These are phyloP conservation scores for Camptogramma bilineatum DNA, from an alignment of 2,888 invertebrate genomes.

Conservation along the genomic window DNA sequence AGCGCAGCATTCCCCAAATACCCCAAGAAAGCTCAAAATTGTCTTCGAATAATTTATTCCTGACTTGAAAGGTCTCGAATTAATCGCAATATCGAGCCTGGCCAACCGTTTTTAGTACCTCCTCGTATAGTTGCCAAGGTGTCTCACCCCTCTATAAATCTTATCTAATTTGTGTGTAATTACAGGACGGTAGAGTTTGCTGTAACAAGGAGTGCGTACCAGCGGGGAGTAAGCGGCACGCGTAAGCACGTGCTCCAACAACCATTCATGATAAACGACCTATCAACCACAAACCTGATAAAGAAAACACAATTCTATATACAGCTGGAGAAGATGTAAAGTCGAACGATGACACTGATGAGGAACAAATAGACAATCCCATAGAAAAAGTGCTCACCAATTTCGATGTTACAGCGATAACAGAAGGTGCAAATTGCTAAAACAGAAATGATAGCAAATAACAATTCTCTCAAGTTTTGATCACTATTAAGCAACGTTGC, in stretches of 20 bases:
- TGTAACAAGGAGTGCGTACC: slow-evolving; percentile 84
- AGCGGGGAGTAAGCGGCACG: slow-evolving; percentile 81
- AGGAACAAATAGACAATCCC: slow-evolving; percentile 57
- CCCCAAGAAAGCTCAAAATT: slow-evolving; percentile 34
- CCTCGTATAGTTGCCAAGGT: slow-evolving; percentile 82
- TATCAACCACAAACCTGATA: slow-evolving; percentile 41
- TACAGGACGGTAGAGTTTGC: slow-evolving; percentile 81
- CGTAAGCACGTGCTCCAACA: slow-evolving; percentile 76
- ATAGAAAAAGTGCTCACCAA: slow-evolving; percentile 53
- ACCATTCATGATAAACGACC: slow-evolving; percentile 45
- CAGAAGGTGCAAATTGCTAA: slow-evolving; percentile 63
- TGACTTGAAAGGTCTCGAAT: slow-evolving; percentile 62
- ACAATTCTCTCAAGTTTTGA: slow-evolving; percentile 63
- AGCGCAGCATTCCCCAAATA: slow-evolving; percentile 20
- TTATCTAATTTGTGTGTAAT: slow-evolving; percentile 86
- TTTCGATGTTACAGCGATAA: slow-evolving; percentile 60
- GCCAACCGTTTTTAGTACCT: slow-evolving; percentile 83
- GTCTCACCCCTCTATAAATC: slow-evolving; percentile 85
- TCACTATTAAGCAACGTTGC: slow-evolving; percentile 69
- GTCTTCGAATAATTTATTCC: slow-evolving; percentile 54
- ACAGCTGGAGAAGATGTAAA: slow-evolving; percentile 29
- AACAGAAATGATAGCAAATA: slow-evolving; percentile 53
- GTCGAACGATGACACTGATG: slow-evolving; percentile 31
- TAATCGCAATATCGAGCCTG: slow-evolving; percentile 81
- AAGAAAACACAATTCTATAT: slow-evolving; percentile 49